Evolutionary conservation across 2,797 vertebrate species (phyloP), one percentile per base, ranked within the genome.

Genomic region (Lemur catta): DNA sequence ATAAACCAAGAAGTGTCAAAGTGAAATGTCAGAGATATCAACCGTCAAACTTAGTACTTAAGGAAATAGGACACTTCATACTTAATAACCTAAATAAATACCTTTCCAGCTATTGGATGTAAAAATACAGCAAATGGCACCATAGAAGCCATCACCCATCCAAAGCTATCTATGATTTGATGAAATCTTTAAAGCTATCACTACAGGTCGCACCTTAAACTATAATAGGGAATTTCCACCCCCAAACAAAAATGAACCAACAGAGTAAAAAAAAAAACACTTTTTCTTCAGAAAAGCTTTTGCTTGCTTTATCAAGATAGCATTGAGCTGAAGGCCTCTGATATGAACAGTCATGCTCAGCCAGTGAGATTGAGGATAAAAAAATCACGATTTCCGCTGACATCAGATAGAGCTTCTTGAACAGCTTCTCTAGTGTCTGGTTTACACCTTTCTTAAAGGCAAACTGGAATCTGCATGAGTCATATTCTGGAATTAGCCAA

Each of bases 211-310:
- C 93, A 59, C 85, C 57, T 92, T 91, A 80, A 95, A 74, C 6
- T 71, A 61, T 48, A 52, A 79, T 11, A 86, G 4, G 10, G 14
- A 92, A 88, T 28, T 11, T 24, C 57, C 3, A 3, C 7, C n/a
- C 7, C 17, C 3, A 18, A n/a, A n/a, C 33, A 65, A 65, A 65
- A 65, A n/a, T 35, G 4, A 93, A 75, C 14, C 80, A 33, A 71
- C 52, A 90, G 18, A 93, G 33, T 41, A 33, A 12, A 33, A 75
- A 61, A 41, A 41, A 46, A 63, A 30, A n/a, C 2, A 0, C 0
- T 24, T 71, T 96, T 59, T 78, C n/a, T 89, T 89, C 63, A 67
- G 72, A 80, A 94, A 90, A 69, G 79, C 14, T 95, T 93, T 82
- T 35, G 0, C 1, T 59, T 43, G 17, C n/a, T 84, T 84, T 71